phyloP scores from a whole-genome alignment of 1,140 invertebrate genomes.

The Pararge aegeria region DNA sequence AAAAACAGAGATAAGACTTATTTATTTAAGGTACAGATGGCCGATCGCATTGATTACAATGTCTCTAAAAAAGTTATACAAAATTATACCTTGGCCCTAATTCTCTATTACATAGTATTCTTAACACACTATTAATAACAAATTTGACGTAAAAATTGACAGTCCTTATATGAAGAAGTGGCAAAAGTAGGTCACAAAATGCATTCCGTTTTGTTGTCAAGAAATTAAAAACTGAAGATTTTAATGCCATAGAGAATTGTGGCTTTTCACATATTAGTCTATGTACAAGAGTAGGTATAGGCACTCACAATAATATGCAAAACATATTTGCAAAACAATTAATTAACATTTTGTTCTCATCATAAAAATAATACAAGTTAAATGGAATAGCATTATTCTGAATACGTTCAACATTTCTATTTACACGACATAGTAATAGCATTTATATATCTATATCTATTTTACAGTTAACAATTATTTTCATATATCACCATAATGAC shows the following conservation, averaged over 20 bases:
- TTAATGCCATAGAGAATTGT: too few species aligned
- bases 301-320: constrained; percentile 34
- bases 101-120: too few species aligned
- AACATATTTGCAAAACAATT: constrained; percentile 22
- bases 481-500: constrained; percentile 23
- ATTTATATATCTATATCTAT: constrained; percentile 12
- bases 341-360: constrained; percentile 17
- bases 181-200: too few species aligned
- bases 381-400: constrained; percentile 16
- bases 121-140: too few species aligned
- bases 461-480: constrained; percentile 20
- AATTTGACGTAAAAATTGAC: too few species aligned
- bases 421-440: constrained; percentile 19
- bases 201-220: too few species aligned
- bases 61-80: constrained; percentile 45
- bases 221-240: too few species aligned
- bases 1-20: constrained; percentile 42
- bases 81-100: constrained; percentile 36
- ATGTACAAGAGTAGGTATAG: constrained; percentile 37
- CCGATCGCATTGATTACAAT: constrained; percentile 49
- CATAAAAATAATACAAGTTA: constrained; percentile 19
- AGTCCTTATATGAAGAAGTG: too few species aligned
- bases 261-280: too few species aligned
- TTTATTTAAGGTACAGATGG: constrained; percentile 72
- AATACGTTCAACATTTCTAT: constrained; percentile 25